Conservation (phyloP, 1,140 invertebrate species). For the Zaprionus capensis region DNA sequence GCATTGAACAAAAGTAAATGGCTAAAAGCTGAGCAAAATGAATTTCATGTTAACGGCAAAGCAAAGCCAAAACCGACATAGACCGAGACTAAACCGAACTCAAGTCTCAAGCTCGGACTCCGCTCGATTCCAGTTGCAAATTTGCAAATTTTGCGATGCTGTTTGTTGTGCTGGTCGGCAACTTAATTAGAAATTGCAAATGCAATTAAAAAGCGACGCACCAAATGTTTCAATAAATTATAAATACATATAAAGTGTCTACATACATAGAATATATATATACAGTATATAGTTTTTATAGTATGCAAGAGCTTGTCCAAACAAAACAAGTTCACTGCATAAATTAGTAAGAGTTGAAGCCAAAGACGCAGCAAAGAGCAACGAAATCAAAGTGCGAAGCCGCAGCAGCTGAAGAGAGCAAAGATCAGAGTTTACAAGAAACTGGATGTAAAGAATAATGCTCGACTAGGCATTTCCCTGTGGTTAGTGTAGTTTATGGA, state of each 20-base stretch:
- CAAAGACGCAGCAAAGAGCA: slow-evolving; percentile 30
- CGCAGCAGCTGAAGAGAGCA: slow-evolving; percentile 25
- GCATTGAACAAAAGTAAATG: slow-evolving; percentile 70
- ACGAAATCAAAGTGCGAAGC: slow-evolving; percentile 56
- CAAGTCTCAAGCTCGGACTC: slow-evolving; percentile 18
- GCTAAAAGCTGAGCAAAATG: slow-evolving; percentile 55
- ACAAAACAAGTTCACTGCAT: slow-evolving; percentile 79
- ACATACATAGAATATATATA: not conserved
- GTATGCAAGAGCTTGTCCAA: slow-evolving; percentile 49
- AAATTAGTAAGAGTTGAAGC: slow-evolving; percentile 60
- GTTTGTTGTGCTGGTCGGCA: slow-evolving; percentile 42
- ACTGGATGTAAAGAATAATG: slow-evolving; percentile 23
- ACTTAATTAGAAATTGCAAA: slow-evolving; percentile 81
- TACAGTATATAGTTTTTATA: not conserved
- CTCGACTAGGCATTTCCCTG: not conserved
- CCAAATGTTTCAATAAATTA: slow-evolving; percentile 59
- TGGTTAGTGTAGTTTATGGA: not conserved
- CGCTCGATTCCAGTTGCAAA: slow-evolving; percentile 53
- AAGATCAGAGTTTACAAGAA: slow-evolving; percentile 54
- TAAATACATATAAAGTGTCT: slow-evolving; percentile 27
- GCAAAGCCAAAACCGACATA: slow-evolving; percentile 43
- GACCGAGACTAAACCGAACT: slow-evolving; percentile 24
- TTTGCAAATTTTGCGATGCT: slow-evolving; percentile 41
- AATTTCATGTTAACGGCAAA: slow-evolving; percentile 67
- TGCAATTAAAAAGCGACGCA: slow-evolving; percentile 64